A percentile compares a stretch with the other conserved stretches of the same genome.
These are phyloP conservation scores for Noctua janthina DNA, from an alignment of 2,888 invertebrate genomes.

Conservation along the genomic window DNA sequence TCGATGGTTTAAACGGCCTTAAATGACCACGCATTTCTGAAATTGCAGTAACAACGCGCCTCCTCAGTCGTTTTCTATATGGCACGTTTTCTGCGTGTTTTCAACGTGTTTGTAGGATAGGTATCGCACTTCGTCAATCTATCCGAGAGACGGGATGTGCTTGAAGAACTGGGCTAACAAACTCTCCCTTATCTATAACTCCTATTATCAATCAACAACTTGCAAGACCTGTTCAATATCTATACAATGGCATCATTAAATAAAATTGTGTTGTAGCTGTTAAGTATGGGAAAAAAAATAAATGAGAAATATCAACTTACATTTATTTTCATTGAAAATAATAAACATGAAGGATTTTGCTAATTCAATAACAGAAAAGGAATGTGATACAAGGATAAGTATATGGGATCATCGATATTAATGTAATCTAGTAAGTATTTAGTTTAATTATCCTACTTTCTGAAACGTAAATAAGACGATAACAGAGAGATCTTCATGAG, in stretches of 20 bases:
- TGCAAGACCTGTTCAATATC: constrained; percentile 3
- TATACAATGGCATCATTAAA: constrained; percentile 11
- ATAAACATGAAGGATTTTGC: background rate
- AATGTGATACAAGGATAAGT: background rate
- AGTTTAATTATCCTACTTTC: background rate
- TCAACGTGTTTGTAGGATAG: background rate
- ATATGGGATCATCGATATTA: background rate
- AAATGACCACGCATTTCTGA: background rate
- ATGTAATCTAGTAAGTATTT: background rate
- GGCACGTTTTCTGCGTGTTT: background rate
- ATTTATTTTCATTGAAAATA: background rate
- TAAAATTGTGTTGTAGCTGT: background rate
- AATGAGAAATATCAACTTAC: background rate
- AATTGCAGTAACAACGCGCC: background rate
- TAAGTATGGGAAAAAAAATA: constrained; percentile 7
- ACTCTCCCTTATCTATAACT: constrained; percentile 34
- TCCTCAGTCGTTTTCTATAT: background rate
- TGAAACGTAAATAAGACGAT: constrained; percentile 1
- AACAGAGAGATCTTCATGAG: background rate
- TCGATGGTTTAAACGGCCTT: background rate
- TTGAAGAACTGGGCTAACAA: constrained; percentile 39
- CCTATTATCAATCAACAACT: constrained; percentile 35
- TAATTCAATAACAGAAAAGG: background rate
- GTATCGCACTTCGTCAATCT: background rate
- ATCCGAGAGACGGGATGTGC: constrained; percentile 1